These are phyloP conservation scores for Meta bourneti DNA, from an alignment of 2,888 invertebrate genomes.

Conservation along the genomic window DNA sequence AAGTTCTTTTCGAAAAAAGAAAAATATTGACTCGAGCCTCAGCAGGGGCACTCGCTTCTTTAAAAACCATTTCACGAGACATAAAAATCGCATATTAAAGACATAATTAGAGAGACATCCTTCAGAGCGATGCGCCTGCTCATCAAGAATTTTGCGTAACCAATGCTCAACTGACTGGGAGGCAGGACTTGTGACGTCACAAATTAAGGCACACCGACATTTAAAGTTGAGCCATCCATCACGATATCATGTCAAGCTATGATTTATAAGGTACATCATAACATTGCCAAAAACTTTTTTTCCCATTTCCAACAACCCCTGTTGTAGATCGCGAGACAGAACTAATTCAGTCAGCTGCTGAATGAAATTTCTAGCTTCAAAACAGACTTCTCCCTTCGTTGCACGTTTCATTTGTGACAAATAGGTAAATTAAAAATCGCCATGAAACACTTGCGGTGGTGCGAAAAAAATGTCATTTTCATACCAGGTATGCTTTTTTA, in stretches of 20 bases:
- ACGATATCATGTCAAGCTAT: conserved; percentile 63
- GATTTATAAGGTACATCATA: conserved; percentile 66
- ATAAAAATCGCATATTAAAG: background rate
- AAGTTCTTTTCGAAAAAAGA: background rate
- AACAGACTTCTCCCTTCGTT: background rate
- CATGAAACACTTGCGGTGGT: conserved; percentile 1
- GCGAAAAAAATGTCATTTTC: conserved; percentile 10
- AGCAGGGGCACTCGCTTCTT: background rate
- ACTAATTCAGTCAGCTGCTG: conserved; percentile 42
- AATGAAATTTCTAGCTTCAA: conserved; percentile 33
- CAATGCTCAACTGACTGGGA: conserved; percentile 25
- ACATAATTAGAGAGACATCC: conserved; percentile 1
- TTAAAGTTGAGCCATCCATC: conserved; percentile 52
- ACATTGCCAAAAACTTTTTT: conserved; percentile 58
- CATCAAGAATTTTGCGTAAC: conserved; percentile 40
- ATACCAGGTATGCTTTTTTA: conserved; percentile 2
- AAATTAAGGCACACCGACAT: conserved; percentile 41
- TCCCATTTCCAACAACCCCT: conserved; percentile 12
- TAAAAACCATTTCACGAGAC: background rate
- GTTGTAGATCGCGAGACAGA: conserved; percentile 4
- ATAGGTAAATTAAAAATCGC: conserved; percentile 19
- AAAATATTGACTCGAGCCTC: background rate
- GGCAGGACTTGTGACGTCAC: conserved; percentile 52
- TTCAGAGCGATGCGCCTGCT: conserved; percentile 13
- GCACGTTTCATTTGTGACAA: background rate